Evolutionary conservation across 2,888 invertebrate genomes (phyloP), one percentile per base, ranked within the genome.

Genomic region (Megamerina dolium): DNA sequence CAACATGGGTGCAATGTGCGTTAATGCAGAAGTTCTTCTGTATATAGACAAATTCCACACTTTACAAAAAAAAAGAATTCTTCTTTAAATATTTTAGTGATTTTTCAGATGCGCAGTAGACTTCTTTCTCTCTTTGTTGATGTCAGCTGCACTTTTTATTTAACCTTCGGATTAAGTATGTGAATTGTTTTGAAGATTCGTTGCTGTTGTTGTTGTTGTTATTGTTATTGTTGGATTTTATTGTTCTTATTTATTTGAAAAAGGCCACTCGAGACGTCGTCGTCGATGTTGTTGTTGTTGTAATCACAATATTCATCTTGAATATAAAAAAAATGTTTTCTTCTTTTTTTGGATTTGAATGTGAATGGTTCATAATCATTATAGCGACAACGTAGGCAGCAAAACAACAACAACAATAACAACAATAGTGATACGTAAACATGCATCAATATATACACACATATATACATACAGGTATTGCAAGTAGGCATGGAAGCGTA

Each of bases 381-480:
- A 36, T 42, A 37, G 42, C 41, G 20, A 26, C 39, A 20, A 38
- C 14, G 46, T 43, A 51, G 43, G 48, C 46, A 51, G 44, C 31
- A 27, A 37, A 39, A 18, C 45, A 47, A 35, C 37, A 43, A 26
- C 37, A 37, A 35, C 41, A 35, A 45, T 46, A 47, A 27, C 48
- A 46, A 37, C 48, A 50, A 53, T 54, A 51, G 58, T 57, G 54
- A 51, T 55, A 58, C 51, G 51, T 58, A 56, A 52, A 37, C 56
- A 58, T 53, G 50, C 53, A 54, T 49, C 51, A 55, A 53, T 52
- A 52, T n/a, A 16, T 23, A 13, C 2, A 5, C 18, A 34, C 5
- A 34, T 20, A 5, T 19, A 20, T 20, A 19, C 13, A 27, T 40
- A 14, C 33, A 27, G 40, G 20, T 33, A 40, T 26, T 39, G 33